Evolutionary conservation across 2,113 vertebrate genomes (phyloP).

Genomic region (Prunella himalayana): DNA sequence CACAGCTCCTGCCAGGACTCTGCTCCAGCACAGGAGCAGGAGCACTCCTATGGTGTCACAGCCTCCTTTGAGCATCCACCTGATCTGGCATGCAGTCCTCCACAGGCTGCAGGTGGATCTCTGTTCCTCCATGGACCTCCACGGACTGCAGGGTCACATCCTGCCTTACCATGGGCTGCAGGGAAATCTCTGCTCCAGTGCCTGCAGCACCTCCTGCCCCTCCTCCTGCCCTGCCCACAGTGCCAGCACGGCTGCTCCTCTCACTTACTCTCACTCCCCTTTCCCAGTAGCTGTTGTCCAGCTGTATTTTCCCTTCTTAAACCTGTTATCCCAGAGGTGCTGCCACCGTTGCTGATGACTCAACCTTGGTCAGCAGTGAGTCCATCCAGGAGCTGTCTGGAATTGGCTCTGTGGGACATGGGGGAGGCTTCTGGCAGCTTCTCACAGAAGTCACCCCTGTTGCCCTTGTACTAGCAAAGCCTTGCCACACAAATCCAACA

Average conservation of each 20-base stretch:
- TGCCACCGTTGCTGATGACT: not conserved
- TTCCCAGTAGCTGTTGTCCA: not conserved
- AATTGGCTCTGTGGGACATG: not conserved
- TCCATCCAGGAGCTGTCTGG: fast-evolving
- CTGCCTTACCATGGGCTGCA: not conserved
- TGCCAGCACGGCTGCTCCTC: not conserved
- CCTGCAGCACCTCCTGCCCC: not conserved
- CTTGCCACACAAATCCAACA: not conserved
- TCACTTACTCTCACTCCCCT: not conserved
- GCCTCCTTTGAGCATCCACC: not conserved
- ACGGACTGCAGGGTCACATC: not conserved
- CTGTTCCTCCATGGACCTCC: not conserved
- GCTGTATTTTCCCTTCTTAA: not conserved
- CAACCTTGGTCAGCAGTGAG: fast-evolving
- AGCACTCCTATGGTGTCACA: not conserved
- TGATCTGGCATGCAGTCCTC: too few relatives aligned
- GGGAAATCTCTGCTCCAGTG: not conserved
- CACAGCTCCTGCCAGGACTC: not conserved
- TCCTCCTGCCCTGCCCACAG: not conserved
- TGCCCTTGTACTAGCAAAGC: not conserved
- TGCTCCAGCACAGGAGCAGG: not conserved
- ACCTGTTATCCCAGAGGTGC: fast-evolving
- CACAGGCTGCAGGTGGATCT: not conserved
- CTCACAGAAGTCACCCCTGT: not conserved
- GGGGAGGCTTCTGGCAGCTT: not conserved